These are phyloP conservation scores for Crypturellus tataupa DNA, from an alignment of 2,797 vertebrate genomes.

Conservation along the genomic window DNA sequence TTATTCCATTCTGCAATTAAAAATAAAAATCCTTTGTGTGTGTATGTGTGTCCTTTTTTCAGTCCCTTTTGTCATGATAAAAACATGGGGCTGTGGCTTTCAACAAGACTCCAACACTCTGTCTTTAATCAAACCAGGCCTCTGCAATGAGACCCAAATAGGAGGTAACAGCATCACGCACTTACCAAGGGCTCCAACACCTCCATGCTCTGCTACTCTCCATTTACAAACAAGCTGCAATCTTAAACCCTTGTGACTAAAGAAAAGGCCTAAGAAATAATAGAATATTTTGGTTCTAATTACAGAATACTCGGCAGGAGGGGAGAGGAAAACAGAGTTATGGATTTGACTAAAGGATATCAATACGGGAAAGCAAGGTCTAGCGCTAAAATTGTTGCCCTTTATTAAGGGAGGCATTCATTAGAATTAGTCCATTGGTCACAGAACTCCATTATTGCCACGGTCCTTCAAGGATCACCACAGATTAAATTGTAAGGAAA, in stretches of 20 bases:
- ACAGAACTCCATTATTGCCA: background rate
- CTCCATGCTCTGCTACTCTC: fast-evolving
- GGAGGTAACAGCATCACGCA: background rate
- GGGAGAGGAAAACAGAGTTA: too few species aligned
- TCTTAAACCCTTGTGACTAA: background rate
- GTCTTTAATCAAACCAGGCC: background rate
- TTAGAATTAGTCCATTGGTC: background rate
- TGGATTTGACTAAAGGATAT: background rate
- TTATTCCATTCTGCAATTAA: background rate
- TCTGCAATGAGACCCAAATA: background rate
- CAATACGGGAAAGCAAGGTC: background rate
- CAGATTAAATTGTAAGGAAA: background rate
- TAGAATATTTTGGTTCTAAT: background rate
- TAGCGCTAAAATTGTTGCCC: background rate
- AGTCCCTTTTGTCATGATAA: background rate
- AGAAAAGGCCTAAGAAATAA: background rate
- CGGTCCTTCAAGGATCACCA: background rate
- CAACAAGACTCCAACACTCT: background rate
- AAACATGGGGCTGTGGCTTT: background rate
- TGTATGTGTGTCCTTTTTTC: background rate
- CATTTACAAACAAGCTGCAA: background rate
- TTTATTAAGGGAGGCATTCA: too few species aligned
- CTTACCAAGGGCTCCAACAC: background rate
- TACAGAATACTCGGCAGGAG: background rate
- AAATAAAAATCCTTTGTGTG: too few species aligned